A percentile compares a stretch with the other conserved stretches of the same genome.
These are phyloP conservation scores for Pseudomugil tenellus DNA, from an alignment of 2,797 vertebrate species.

Conservation along the genomic window DNA sequence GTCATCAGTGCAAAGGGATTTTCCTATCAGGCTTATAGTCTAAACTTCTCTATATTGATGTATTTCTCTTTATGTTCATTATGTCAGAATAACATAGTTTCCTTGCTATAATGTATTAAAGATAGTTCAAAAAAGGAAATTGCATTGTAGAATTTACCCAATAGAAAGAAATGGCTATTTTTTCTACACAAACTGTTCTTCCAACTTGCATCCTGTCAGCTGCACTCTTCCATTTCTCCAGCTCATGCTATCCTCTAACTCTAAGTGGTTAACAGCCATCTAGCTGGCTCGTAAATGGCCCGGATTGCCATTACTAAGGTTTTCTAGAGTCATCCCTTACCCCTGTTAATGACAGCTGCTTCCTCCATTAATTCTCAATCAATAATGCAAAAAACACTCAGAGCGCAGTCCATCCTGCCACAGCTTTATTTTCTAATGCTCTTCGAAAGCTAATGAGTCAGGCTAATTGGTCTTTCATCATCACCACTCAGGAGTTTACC, in stretches of 20 bases:
- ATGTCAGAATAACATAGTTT: no score
- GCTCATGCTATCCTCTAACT: constrained; percentile 37
- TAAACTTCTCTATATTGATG: no score
- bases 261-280: constrained; percentile 73
- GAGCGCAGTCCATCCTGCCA: constrained; percentile 70
- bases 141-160: not conserved
- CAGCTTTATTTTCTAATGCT: constrained; percentile 75
- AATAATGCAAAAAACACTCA: constrained; percentile 77
- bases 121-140: not conserved
- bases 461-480: constrained; percentile 74
- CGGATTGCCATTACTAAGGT: constrained; percentile 72
- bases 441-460: constrained; percentile 75
- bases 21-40: not conserved
- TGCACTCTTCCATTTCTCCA: constrained; percentile 19
- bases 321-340: constrained; percentile 67
- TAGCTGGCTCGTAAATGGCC: constrained; percentile 71
- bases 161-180: not conserved
- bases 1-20: not conserved
- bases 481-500: constrained; percentile 68
- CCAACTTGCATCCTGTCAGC: constrained; percentile 23
- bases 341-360: constrained; percentile 76
- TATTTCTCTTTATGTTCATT: no score
- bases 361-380: constrained; percentile 81
- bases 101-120: not conserved
- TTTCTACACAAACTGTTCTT: not conserved